These are phyloP conservation scores for Microctonus brassicae DNA, from an alignment of 2,888 invertebrate genomes.

Conservation along the genomic window DNA sequence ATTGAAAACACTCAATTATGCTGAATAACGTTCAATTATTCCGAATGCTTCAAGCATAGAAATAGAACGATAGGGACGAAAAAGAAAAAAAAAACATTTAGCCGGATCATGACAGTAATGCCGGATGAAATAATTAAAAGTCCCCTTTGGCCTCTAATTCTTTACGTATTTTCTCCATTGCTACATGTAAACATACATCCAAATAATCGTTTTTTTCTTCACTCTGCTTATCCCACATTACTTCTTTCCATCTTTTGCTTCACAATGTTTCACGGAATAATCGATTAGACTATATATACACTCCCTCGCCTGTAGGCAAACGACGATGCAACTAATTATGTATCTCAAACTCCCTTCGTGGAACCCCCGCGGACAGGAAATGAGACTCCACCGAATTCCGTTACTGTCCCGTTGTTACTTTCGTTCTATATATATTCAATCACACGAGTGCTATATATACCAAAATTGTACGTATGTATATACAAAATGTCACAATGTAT, in stretches of 20 bases:
- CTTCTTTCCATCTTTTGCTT: constrained; percentile 3
- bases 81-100: constrained; percentile 23
- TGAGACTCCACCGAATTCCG: constrained; percentile 64
- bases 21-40: constrained; percentile 44
- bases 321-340: constrained; percentile 62
- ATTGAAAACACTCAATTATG: constrained; percentile 47
- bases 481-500: constrained; percentile 36
- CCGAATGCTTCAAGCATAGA: not conserved
- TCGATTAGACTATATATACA: constrained; percentile 16
- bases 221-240: not conserved
- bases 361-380: constrained; percentile 68
- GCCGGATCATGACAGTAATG: constrained; percentile 39
- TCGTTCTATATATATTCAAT: constrained; percentile 29
- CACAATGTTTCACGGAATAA: constrained; percentile 27
- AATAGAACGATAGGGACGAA: not conserved
- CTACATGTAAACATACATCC: not conserved
- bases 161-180: constrained; percentile 15
- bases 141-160: constrained; percentile 17
- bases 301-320: not conserved
- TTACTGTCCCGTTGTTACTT: constrained; percentile 36
- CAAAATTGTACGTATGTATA: constrained; percentile 35
- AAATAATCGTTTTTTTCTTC: not conserved
- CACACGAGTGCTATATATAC: constrained; percentile 17
- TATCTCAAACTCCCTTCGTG: constrained; percentile 56
- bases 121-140: constrained; percentile 33